Conservation (phyloP, 2,113 vertebrate species). For the Ammodytes dubius region DNA sequence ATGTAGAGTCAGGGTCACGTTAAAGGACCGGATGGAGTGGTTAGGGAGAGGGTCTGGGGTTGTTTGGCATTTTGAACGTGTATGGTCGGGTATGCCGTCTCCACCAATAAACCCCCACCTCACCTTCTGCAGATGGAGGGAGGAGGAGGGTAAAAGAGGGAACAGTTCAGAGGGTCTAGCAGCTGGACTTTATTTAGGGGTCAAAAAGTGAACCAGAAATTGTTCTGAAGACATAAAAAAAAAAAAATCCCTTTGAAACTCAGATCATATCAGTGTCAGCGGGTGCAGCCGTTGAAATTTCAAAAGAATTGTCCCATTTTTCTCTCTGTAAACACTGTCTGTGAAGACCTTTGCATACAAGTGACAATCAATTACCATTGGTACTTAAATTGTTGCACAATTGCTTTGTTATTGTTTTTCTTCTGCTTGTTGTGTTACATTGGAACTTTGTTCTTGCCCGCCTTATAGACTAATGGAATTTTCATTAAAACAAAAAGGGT, state of each 20-base stretch:
- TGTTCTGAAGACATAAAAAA: slow-evolving; percentile 69
- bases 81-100: slow-evolving; percentile 29
- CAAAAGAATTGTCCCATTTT: slow-evolving; percentile 36
- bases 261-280: slow-evolving; percentile 76
- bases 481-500: slow-evolving; percentile 40
- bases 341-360: slow-evolving; percentile 29
- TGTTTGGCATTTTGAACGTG: slow-evolving; percentile 47
- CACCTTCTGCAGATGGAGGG: slow-evolving; percentile 66
- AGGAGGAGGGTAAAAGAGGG: slow-evolving; percentile 48
- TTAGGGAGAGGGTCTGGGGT: slow-evolving; percentile 24
- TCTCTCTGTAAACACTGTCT: slow-evolving; percentile 7
- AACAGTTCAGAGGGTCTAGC: slow-evolving; percentile 75
- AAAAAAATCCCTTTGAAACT: slow-evolving; percentile 77
- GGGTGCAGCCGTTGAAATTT: slow-evolving; percentile 48
- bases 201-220: slow-evolving; percentile 79
- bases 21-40: slow-evolving; percentile 50
- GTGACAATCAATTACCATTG: slow-evolving; percentile 38
- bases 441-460: slow-evolving; percentile 11
- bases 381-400: slow-evolving; percentile 44
- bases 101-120: slow-evolving; percentile 53
- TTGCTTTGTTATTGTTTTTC: slow-evolving; percentile 36
- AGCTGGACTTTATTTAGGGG: slow-evolving; percentile 82
- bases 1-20: slow-evolving; percentile 49
- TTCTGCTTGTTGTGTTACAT: slow-evolving; percentile 23
- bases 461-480: slow-evolving; percentile 41